Base-by-base conservation (phyloP, 2,113 vertebrate genomes). In the Pelodiscus sinensis region DNA sequence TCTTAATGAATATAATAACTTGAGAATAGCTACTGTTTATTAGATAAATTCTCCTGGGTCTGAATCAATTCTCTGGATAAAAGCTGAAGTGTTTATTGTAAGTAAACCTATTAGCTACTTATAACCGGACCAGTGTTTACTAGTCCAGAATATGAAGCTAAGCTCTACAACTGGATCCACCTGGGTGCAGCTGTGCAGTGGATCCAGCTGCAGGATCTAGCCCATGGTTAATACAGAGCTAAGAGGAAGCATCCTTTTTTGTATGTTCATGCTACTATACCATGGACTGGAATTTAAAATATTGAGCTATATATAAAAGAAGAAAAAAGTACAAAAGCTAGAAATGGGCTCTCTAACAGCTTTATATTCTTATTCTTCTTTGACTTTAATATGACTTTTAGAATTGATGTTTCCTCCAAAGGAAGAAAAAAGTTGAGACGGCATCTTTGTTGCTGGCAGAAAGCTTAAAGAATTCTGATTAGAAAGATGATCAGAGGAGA, bases 71-170 rank as follows among this genome's bases (percentile, higher is more conserved):
- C 21, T 18, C 35, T 0, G 79, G 54, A 7, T 21, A 87, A 68
- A 5, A 25, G 68, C 82, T 22, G 52, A 75, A 27, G 19, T 58
- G 10, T 88, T 83, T 86, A 10, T 83, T 57, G 51, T 1, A 38
- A 35, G 11, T 50, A 91, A 15, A 3, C 24, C 73, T 51, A 58
- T 57, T 54, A 75, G 25, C 68, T 75, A 25, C 3, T 82, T 79
- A 38, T 5, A n/a, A 82, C 5, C 31, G 22, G 68, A 73, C 8
- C 44, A 50, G 35, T 14, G 19, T 9, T 16, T n/a, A 50, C 3
- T 56, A 82, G 15, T 8, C 4, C 8, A 15, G 2, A 6, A 5
- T 0, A 10, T 8, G 6, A 44, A 10, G 52, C 5, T 82, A 71
- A 19, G n/a, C 18, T 10, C 65, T 35, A 35, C 73, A 77, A 50